Evolutionary conservation across 2,888 invertebrate species (phyloP).

Genomic region (Prosapia bicincta): DNA sequence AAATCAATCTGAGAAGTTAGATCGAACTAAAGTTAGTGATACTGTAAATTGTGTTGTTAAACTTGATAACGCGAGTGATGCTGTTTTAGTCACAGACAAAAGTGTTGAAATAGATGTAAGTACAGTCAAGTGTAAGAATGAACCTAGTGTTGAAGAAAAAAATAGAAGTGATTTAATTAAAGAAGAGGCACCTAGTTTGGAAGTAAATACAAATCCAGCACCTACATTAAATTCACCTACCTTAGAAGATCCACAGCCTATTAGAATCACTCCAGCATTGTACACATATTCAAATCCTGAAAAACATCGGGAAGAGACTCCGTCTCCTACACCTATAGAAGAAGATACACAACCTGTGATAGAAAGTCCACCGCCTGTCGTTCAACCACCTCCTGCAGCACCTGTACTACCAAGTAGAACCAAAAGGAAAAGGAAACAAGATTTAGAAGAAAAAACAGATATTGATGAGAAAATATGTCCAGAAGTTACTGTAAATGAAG

Average conservation of each 20-base stretch:
- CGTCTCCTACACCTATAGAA: conserved; percentile 43
- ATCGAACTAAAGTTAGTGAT: conserved; percentile 24
- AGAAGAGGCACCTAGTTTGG: conserved; percentile 20
- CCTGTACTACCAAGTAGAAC: conserved; percentile 13
- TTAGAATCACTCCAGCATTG: conserved; percentile 67
- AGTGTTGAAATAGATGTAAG: not conserved
- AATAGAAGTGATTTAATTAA: conserved; percentile 14
- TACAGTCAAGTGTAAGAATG: conserved; percentile 6
- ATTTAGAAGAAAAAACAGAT: conserved; percentile 17
- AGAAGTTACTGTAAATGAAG: not conserved
- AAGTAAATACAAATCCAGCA: conserved; percentile 11
- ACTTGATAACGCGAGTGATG: conserved; percentile 26
- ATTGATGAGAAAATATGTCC: not conserved
- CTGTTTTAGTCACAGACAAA: conserved; percentile 25
- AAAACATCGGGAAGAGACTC: conserved; percentile 53
- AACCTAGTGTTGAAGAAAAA: conserved; percentile 17
- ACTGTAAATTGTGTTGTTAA: conserved; percentile 25
- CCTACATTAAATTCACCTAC: conserved; percentile 36
- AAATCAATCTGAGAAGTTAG: conserved; percentile 25
- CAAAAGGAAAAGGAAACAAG: conserved; percentile 28
- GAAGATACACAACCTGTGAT: conserved; percentile 33
- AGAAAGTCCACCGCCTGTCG: conserved; percentile 18
- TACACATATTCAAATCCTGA: conserved; percentile 77
- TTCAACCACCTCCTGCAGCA: conserved; percentile 9
- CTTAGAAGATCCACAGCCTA: conserved; percentile 60